Evolutionary conservation across 2,113 vertebrate genomes (phyloP), one percentile per base, ranked within the genome.

Genomic region (Coreoperca whiteheadi): DNA sequence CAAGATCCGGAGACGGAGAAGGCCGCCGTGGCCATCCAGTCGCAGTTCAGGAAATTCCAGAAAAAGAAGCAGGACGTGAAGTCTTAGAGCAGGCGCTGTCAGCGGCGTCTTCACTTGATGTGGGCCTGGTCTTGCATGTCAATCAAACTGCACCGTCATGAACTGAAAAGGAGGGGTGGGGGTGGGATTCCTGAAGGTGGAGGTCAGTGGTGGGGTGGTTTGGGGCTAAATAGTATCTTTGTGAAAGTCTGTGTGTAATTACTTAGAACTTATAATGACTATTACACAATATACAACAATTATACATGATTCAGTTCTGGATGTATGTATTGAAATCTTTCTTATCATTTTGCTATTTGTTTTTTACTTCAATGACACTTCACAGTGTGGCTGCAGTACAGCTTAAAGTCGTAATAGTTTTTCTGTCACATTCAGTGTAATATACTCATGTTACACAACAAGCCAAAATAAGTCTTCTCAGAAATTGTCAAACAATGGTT

Each of bases 1-100:
- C 95, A 96, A 0, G 96, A 97, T 0, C 97, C 98, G 25, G 98
- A 99, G 94, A 99, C 98, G 77, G 97, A 97, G 91, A 96, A 97
- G 74, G 98, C 98, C 0, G 98, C 98, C 0, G 96, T 98, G 90
- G 97, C 98, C 75, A 99, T 99, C 94, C 98, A 99, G 93, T 98
- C 97, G 11, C 98, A 99, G 95, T 99, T 99, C 96, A 98, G 98
- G 93, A 99, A 98, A 95, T 99, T 98, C 95, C 98, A 99, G 95
- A 99, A 99, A 96, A 99, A 99, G 95, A 99, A 99, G 93, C 95
- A 81, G 93, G 97, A 82, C 91, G 92, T 85, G 71, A 97, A 98
- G 95, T 97, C 96, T 61, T 99, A 98, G 94, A 69, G 89, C n/a
- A 78, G 91, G 82, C 74, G 59, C 25, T 8, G 63, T 23, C 41